These are phyloP conservation scores for Tachycineta bicolor DNA, from an alignment of 2,113 vertebrate genomes.

Conservation along the genomic window DNA sequence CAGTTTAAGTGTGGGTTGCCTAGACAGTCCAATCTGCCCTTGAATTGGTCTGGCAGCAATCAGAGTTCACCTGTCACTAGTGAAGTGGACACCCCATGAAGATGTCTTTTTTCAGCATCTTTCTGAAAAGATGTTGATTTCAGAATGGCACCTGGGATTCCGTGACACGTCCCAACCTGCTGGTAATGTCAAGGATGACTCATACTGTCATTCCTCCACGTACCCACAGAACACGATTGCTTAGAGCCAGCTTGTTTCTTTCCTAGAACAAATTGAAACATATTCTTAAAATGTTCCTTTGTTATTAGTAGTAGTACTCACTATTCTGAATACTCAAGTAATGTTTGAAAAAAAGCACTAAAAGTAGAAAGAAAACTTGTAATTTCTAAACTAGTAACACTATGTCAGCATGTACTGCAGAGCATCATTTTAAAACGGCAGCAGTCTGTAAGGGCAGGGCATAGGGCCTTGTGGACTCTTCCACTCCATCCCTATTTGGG, in stretches of 20 bases:
- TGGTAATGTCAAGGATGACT: background rate
- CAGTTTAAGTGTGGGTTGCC: background rate
- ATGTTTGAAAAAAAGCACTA: background rate
- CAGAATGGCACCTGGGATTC: background rate
- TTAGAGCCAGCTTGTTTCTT: background rate
- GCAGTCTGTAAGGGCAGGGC: background rate
- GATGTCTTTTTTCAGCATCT: background rate
- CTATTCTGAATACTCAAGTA: background rate
- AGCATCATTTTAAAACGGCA: background rate
- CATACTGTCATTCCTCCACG: background rate
- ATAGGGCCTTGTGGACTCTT: background rate
- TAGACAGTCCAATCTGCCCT: background rate
- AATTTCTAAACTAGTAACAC: background rate
- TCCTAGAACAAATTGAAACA: background rate
- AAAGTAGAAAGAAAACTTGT: background rate
- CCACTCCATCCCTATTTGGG: background rate
- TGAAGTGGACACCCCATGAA: background rate
- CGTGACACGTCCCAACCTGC: rapidly evolving
- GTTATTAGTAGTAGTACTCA: background rate
- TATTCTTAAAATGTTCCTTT: background rate
- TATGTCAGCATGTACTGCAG: background rate
- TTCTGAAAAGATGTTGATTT: background rate
- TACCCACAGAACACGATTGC: background rate
- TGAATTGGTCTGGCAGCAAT: background rate
- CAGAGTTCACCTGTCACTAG: background rate